Evolutionary conservation across 2,113 vertebrate species (phyloP).

Genomic region (Fulmarus glacialis): DNA sequence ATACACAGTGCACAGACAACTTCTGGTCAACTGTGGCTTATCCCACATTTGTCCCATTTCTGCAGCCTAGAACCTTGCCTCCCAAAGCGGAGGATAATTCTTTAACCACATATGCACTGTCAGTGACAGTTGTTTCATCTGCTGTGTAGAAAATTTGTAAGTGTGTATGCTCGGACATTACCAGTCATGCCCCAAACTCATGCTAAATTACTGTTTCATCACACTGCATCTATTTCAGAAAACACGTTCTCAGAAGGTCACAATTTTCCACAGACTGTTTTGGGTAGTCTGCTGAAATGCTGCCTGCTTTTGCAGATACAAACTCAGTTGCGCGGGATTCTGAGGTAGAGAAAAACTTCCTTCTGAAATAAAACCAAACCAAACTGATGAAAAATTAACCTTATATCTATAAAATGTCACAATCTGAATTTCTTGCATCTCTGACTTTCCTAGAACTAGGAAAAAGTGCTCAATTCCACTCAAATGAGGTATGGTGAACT

Average conservation of each 20-base stretch:
- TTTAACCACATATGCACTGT: accelerated
- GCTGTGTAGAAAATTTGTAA: background rate
- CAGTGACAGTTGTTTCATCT: background rate
- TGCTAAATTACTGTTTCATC: background rate
- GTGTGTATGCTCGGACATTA: background rate
- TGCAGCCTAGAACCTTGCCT: background rate
- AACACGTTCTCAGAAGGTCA: background rate
- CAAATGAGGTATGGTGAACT: background rate
- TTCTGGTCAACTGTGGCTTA: background rate
- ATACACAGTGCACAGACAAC: background rate
- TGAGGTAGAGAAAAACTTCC: background rate
- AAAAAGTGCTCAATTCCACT: background rate
- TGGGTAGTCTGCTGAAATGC: background rate
- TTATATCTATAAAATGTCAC: background rate
- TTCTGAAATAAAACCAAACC: background rate
- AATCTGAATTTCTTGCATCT: background rate
- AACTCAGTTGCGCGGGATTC: background rate
- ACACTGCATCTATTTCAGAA: background rate
- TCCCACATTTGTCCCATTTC: background rate
- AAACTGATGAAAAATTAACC: background rate
- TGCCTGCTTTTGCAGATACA: background rate
- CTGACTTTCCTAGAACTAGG: background rate
- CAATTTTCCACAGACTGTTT: background rate
- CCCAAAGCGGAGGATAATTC: background rate
- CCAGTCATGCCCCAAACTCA: background rate